phyloP scores from a whole-genome alignment of 2,888 invertebrate species.

The Heliconius sara region DNA sequence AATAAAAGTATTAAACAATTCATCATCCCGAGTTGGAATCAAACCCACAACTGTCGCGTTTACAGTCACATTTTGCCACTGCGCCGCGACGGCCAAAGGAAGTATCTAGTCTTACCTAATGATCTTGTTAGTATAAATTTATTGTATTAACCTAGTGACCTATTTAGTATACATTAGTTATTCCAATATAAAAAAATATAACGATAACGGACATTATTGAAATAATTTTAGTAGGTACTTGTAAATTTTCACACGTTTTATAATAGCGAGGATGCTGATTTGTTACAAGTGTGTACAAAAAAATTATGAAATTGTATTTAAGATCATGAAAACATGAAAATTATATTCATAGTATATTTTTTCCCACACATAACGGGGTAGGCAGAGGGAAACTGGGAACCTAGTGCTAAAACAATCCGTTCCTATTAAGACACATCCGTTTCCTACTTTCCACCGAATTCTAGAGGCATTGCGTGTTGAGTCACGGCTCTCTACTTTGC shows the following conservation, averaged over 20 bases:
- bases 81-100: too few relatives aligned
- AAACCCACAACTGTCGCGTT: too few relatives aligned
- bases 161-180: neutral
- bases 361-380: neutral
- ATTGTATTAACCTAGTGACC: constrained; percentile 16
- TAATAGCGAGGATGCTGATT: constrained; percentile 7
- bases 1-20: too few relatives aligned
- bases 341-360: too few relatives aligned
- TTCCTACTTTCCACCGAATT: neutral
- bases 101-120: neutral
- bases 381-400: neutral
- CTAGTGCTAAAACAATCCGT: neutral
- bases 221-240: constrained; percentile 1
- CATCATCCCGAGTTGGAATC: too few relatives aligned
- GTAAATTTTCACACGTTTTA: constrained; percentile 28
- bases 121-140: neutral
- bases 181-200: neutral
- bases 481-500: too few relatives aligned
- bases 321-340: too few relatives aligned
- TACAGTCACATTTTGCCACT: neutral
- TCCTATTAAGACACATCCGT: too few relatives aligned
- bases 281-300: constrained; percentile 17
- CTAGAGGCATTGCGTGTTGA: neutral
- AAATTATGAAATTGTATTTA: neutral
- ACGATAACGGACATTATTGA: constrained; percentile 6